These are phyloP conservation scores for Marasmarcha lunaedactyla DNA, from an alignment of 2,888 invertebrate species.

Conservation along the genomic window DNA sequence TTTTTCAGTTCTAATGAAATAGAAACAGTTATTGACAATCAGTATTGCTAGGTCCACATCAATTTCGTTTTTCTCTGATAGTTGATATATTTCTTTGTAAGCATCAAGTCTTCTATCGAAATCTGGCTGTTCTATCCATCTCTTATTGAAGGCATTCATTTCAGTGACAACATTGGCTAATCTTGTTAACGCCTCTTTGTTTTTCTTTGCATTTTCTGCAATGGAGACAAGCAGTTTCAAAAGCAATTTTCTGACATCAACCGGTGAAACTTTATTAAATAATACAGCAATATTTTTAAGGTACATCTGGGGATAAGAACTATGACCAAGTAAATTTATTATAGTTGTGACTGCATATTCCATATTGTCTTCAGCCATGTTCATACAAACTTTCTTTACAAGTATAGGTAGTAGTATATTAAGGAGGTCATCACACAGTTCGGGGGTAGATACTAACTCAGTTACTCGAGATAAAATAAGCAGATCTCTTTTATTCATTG, in stretches of 20 bases:
- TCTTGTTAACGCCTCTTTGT: constrained; percentile 54
- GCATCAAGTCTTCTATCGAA: constrained; percentile 84
- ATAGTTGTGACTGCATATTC: constrained; percentile 79
- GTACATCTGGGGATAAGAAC: constrained; percentile 74
- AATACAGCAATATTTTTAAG: constrained; percentile 78
- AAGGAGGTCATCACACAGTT: constrained; percentile 77
- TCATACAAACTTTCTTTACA: constrained; percentile 71
- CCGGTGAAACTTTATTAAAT: constrained; percentile 75
- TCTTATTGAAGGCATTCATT: constrained; percentile 88
- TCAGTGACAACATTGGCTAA: constrained; percentile 70
- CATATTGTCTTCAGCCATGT: constrained; percentile 76
- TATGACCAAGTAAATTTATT: constrained; percentile 79
- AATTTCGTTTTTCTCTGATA: constrained; percentile 59
- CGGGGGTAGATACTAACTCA: constrained; percentile 76
- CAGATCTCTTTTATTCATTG: constrained; percentile 77
- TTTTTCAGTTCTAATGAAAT: constrained; percentile 80
- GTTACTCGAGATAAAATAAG: constrained; percentile 82
- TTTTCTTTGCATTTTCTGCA: constrained; percentile 44
- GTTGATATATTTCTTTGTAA: constrained; percentile 75
- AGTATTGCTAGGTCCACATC: constrained; percentile 77
- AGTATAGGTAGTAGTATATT: constrained; percentile 78
- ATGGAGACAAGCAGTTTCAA: constrained; percentile 73
- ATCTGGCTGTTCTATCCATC: constrained; percentile 95
- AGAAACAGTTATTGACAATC: constrained; percentile 86
- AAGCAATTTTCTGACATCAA: constrained; percentile 77